Conservation (phyloP, 2,888 invertebrate genomes). For the Cyrtodaria siliqua region DNA sequence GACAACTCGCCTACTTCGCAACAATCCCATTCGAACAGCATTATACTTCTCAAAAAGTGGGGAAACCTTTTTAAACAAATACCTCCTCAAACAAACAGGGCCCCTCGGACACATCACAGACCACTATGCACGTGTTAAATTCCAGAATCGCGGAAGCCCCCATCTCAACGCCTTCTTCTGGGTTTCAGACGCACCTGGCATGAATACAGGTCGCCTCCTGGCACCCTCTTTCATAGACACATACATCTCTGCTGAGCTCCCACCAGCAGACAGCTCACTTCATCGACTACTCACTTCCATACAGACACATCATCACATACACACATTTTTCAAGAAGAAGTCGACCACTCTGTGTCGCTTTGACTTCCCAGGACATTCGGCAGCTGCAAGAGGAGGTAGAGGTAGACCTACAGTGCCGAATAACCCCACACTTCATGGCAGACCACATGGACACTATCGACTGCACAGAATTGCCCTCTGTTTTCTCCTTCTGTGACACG, state of each 20-base stretch:
- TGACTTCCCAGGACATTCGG: constrained; percentile 16
- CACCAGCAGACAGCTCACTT: too few relatives aligned
- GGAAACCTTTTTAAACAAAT: constrained; percentile 21
- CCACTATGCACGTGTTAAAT: constrained; percentile 20
- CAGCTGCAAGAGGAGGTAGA: neutral
- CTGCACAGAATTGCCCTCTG: neutral
- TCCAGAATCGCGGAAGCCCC: constrained; percentile 17
- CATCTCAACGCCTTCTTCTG: constrained; percentile 29
- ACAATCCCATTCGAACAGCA: constrained; percentile 30
- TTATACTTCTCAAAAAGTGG: constrained; percentile 36
- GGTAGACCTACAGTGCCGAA: neutral
- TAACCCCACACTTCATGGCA: neutral
- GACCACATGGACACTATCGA: neutral
- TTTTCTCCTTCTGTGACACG: too few relatives aligned
- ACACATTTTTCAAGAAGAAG: constrained; percentile 7
- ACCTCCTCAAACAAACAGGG: neutral
- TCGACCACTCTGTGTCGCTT: constrained; percentile 1
- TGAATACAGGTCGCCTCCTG: constrained; percentile 13
- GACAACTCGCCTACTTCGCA: constrained; percentile 10
- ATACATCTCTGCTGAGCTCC: constrained; percentile 12
- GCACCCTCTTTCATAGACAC: constrained; percentile 17
- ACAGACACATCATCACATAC: constrained; percentile 5
- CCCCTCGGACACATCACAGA: constrained; percentile 4
- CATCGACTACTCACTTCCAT: too few relatives aligned
- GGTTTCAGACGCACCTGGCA: constrained; percentile 15